These are phyloP conservation scores for Pogonomyrmex barbatus DNA, from an alignment of 1,140 invertebrate genomes.

Conservation along the genomic window DNA sequence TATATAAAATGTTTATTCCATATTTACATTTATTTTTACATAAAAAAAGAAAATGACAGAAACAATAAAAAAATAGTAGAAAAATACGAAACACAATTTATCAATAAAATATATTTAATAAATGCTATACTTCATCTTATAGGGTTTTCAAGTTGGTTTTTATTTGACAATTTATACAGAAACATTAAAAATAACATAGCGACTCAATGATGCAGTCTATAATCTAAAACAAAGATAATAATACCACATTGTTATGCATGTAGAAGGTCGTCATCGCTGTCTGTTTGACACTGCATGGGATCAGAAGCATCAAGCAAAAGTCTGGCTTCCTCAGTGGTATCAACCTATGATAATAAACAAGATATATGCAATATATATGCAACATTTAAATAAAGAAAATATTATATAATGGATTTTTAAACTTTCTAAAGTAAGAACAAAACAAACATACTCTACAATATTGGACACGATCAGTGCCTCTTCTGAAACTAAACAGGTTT, in stretches of 20 bases:
- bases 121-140: background rate
- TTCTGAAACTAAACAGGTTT: constrained; percentile 64
- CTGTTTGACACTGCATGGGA: constrained; percentile 76
- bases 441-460: constrained; percentile 74
- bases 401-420: background rate
- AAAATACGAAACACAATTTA: background rate
- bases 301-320: constrained; percentile 75
- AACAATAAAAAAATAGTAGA: background rate
- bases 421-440: background rate
- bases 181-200: constrained; percentile 28
- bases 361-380: background rate
- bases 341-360: constrained; percentile 61
- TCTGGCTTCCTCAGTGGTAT: constrained; percentile 77
- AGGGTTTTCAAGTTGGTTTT: background rate
- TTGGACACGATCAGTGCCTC: constrained; percentile 68
- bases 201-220: background rate
- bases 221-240: constrained; percentile 14
- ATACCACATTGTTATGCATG: constrained; percentile 60
- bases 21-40: background rate
- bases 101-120: background rate
- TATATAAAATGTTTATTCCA: background rate
- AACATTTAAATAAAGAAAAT: background rate
- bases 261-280: constrained; percentile 80
- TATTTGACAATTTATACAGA: constrained; percentile 23
- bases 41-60: background rate